A percentile compares a stretch with the other conserved stretches of the same genome.
phyloP scores from a whole-genome alignment of 2,113 vertebrate genomes.

The Spea multiplicata region DNA sequence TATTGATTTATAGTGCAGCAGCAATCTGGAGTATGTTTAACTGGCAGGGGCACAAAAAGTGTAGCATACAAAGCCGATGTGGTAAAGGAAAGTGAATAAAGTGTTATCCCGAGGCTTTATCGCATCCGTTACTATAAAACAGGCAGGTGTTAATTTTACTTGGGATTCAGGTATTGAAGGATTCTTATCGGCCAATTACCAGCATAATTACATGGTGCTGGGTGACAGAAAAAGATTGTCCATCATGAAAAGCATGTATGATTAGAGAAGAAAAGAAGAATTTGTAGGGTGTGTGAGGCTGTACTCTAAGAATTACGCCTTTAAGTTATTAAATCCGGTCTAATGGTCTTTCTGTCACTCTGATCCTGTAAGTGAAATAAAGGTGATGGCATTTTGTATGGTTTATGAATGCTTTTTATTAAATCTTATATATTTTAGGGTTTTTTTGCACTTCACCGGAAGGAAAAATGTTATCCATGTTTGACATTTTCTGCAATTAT shows the following conservation, averaged over 20 bases:
- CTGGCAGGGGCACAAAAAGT: neutral
- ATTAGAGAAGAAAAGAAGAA: constrained; percentile 70
- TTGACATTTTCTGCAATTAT: too few relatives aligned
- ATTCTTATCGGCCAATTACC: constrained; percentile 70
- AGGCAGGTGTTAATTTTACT: constrained; percentile 64
- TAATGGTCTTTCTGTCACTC: constrained; percentile 48
- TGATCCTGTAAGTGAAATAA: constrained; percentile 55
- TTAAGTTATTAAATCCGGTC: constrained; percentile 56
- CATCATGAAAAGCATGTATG: constrained; percentile 67
- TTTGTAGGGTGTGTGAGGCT: constrained; percentile 62
- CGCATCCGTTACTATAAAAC: constrained; percentile 61
- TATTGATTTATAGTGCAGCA: neutral
- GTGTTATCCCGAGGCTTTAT: constrained; percentile 63
- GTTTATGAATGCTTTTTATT: constrained; percentile 50
- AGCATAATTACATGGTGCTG: constrained; percentile 66
- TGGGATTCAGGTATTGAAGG: constrained; percentile 71
- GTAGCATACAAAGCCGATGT: constrained; percentile 31
- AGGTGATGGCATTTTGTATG: constrained; percentile 55
- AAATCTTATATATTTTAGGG: neutral
- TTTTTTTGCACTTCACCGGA: too few relatives aligned
- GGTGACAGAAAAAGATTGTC: constrained; percentile 74
- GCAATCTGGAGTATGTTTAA: neutral
- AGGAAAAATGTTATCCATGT: too few relatives aligned
- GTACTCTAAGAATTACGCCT: constrained; percentile 59
- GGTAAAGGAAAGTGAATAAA: constrained; percentile 70